A percentile compares a stretch with the other conserved stretches of the same genome.
phyloP scores from a whole-genome alignment of 1,140 invertebrate species.

The Drosophila pseudoobscura region DNA sequence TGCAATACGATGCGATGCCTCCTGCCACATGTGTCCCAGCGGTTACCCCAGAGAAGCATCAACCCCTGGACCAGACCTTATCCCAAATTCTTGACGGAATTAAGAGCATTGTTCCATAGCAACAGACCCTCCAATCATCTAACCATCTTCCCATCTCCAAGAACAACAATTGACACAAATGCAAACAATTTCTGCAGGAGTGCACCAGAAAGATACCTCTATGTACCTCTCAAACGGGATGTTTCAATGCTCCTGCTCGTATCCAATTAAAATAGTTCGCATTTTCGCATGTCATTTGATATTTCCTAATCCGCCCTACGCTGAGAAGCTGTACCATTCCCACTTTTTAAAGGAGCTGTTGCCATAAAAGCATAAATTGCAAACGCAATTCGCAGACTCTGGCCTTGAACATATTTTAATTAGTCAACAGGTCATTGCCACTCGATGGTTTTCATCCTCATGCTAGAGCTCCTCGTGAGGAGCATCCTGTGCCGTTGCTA shows the following conservation, averaged over 20 bases:
- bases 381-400: constrained; percentile 43
- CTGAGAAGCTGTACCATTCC: background rate
- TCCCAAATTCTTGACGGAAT: no score
- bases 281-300: background rate
- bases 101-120: no score
- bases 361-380: constrained; percentile 16
- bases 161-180: no score
- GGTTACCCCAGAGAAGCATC: no score
- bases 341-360: constrained; percentile 24
- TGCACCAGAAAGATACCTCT: no score
- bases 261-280: background rate
- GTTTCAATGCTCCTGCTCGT: no score
- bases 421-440: constrained; percentile 40
- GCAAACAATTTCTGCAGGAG: no score
- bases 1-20: no score
- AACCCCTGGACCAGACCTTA: no score
- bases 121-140: no score
- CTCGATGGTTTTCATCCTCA: background rate
- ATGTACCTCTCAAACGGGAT: no score
- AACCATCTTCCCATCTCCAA: no score
- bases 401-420: constrained; percentile 79
- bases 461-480: background rate
- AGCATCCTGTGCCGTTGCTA: constrained; percentile 19
- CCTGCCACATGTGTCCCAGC: background rate
- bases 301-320: background rate